Conservation (phyloP, 2,113 vertebrate genomes). For the Lamprotornis superbus region DNA sequence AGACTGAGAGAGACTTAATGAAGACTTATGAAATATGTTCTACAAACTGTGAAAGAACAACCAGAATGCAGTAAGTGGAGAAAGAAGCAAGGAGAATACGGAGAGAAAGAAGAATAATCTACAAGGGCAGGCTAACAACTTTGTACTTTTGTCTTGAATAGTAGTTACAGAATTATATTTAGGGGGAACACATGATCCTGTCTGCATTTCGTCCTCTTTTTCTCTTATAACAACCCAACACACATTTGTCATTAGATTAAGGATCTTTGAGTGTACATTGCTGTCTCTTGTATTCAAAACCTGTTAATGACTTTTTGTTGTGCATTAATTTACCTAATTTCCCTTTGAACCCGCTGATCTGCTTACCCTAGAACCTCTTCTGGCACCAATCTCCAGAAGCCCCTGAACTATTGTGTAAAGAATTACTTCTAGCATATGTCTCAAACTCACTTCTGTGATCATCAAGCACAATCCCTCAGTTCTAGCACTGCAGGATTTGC, state of each 20-base stretch:
- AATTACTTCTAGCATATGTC: not conserved
- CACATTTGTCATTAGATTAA: not conserved
- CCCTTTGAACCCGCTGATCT: not conserved
- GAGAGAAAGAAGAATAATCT: not conserved
- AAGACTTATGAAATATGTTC: not conserved
- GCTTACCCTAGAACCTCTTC: not conserved
- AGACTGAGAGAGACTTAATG: not conserved
- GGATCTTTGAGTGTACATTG: not conserved
- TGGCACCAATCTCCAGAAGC: not conserved
- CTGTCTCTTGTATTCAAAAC: not conserved
- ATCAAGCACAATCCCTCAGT: not conserved
- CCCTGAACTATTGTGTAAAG: not conserved
- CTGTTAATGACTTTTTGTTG: not conserved
- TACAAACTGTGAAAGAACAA: not conserved
- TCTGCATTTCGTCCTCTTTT: not conserved
- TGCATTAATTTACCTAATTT: not conserved
- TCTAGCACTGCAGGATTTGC: not conserved
- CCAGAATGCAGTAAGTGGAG: not conserved
- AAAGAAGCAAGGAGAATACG: not conserved
- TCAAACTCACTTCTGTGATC: not conserved
- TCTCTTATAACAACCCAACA: not conserved
- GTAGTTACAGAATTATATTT: not conserved
- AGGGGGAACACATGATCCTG: not conserved
- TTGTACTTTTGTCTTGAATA: not conserved
- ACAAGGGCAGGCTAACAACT: not conserved